These are phyloP conservation scores for Abrostola tripartita DNA, from an alignment of 2,888 invertebrate species.

Conservation along the genomic window DNA sequence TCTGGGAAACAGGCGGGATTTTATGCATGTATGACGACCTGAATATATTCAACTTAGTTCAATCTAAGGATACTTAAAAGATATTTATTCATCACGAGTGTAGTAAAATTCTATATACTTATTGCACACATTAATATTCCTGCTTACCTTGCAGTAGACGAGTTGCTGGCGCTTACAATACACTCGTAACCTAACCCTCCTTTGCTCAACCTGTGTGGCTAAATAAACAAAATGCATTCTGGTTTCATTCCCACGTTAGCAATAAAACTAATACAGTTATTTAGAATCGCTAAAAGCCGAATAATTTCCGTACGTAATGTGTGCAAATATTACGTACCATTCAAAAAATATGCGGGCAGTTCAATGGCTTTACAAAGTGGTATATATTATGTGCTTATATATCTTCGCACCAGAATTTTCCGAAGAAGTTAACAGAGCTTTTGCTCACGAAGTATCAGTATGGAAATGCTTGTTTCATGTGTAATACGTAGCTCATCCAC, in stretches of 20 bases:
- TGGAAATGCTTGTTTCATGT: no score
- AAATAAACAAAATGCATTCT: conserved; percentile 18
- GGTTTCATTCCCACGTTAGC: conserved; percentile 30
- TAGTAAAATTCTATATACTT: no score
- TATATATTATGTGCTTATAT: no score
- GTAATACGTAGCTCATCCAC: no score
- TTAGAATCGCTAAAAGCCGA: conserved; percentile 12
- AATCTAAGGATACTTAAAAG: no score
- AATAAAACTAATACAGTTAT: conserved; percentile 17
- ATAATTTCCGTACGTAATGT: conserved; percentile 18
- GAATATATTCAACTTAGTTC: no score
- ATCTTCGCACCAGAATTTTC: no score
- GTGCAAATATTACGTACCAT: background rate
- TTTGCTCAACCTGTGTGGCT: conserved; percentile 35
- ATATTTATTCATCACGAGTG: no score
- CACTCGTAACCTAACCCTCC: conserved; percentile 23
- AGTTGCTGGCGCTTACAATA: conserved; percentile 25
- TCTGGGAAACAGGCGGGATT: no score
- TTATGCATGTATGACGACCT: no score
- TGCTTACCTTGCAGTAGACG: background rate
- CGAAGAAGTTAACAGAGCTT: no score
- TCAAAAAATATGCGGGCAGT: conserved; percentile 31
- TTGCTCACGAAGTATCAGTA: no score
- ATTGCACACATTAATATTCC: background rate
- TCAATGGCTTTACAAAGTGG: background rate